phyloP scores from a whole-genome alignment of 1,140 invertebrate genomes.

The Stegodyphus dumicola region DNA sequence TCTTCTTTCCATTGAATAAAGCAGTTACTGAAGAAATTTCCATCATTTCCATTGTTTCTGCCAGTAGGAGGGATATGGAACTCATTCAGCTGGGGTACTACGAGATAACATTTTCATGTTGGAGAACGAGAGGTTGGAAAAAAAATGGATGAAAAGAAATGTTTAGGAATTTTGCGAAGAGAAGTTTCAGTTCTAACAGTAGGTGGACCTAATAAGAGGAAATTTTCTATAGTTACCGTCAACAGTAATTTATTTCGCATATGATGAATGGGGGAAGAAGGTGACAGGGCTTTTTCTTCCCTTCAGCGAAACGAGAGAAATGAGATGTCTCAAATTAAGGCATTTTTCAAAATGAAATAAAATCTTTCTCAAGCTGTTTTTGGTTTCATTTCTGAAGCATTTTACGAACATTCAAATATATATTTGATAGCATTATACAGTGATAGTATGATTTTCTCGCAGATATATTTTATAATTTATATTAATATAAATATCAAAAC shows the following conservation, averaged over 20 bases:
- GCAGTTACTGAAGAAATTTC: too few relatives aligned
- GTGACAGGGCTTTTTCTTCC: not conserved
- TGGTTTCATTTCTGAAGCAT: not conserved
- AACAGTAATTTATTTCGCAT: not conserved
- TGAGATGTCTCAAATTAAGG: not conserved
- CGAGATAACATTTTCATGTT: not conserved
- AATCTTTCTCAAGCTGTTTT: not conserved
- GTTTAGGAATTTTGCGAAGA: not conserved
- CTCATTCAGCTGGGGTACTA: too few relatives aligned
- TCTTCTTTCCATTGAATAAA: too few relatives aligned
- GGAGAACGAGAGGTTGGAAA: not conserved
- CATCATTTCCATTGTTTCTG: too few relatives aligned
- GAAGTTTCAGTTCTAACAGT: not conserved
- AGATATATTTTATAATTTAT: too few relatives aligned
- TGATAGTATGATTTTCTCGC: too few relatives aligned
- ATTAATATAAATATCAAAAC: too few relatives aligned
- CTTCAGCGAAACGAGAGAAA: not conserved
- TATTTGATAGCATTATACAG: too few relatives aligned
- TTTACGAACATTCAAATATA: too few relatives aligned
- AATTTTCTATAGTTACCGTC: not conserved
- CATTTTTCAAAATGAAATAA: not conserved
- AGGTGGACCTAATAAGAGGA: not conserved
- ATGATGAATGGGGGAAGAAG: not conserved
- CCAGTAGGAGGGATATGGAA: too few relatives aligned
- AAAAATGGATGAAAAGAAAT: not conserved